Base-by-base conservation (phyloP, 2,113 vertebrate species). In the Lasiurus cinereus region DNA sequence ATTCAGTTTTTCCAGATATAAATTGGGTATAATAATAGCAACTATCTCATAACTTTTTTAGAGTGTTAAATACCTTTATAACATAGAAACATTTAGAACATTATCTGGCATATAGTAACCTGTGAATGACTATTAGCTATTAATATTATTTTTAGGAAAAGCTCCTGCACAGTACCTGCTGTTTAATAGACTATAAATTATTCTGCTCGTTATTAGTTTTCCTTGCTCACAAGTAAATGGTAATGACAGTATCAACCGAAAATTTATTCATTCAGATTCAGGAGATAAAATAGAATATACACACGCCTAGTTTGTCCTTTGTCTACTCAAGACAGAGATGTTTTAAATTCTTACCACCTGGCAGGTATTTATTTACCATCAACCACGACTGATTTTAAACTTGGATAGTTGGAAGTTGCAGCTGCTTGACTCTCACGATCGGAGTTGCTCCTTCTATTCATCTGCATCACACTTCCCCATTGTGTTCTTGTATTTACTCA, bases 131-230 rank as follows among this genome's bases (percentile, higher is more conserved):
- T n/a, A 72, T 33, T n/a, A 78, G 24, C 21, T 91, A 67, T 70
- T 74, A 66, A 29, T 18, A 56, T 69, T 70, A 93, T 73, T 83
- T 83, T 72, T 76, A 72, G 50, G 36, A 11, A 62, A 72, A 16
- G 1, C 0, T 48, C 6, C 39, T 87, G 43, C 7, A 76, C 3
- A 54, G 12, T 50, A 27, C 50, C 31, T 82, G 8, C 83, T 73
- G 80, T 76, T 91, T 74, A 82, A n/a, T 77, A 74, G 64, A 83
- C 8, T 93, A 54, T 62, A 62, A 86, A 73, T 87, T 31, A 77
- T n/a, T 88, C 19, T 62, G 16, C 31, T 93, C 24, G 59, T 59
- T 91, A 33, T 36, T 83, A 64, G 15, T 76, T 52, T 88, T 59
- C 31, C 33, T 93, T 79, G 59, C 6, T 82, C 22, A 29, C 19